Evolutionary conservation across 2,113 vertebrate genomes (phyloP).

Genomic region (Hemiscyllium ocellatum): DNA sequence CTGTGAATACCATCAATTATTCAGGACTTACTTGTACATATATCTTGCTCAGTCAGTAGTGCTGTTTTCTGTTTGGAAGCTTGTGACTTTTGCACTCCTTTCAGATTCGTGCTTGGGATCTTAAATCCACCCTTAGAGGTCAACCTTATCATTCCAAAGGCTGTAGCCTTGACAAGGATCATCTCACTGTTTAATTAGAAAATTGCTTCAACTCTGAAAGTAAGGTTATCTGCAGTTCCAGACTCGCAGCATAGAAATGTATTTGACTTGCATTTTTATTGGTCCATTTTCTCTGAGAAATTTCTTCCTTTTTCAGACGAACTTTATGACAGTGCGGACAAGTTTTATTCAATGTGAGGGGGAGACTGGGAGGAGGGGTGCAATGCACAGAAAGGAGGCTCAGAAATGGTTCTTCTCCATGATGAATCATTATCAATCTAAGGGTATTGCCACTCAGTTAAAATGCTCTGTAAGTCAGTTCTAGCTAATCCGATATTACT

Average conservation of each 20-base stretch:
- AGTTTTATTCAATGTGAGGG: too few species aligned
- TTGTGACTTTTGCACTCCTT: not conserved
- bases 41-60: not conserved
- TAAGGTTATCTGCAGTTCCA: not conserved
- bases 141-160: not conserved
- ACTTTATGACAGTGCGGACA: too few species aligned
- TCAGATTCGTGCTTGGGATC: not conserved
- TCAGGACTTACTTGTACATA: too few species aligned
- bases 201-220: not conserved
- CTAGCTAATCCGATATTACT: not conserved
- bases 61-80: not conserved
- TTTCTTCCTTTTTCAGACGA: too few species aligned
- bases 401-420: not conserved
- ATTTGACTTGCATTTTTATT: not conserved
- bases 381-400: not conserved
- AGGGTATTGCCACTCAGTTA: not conserved
- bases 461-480: not conserved
- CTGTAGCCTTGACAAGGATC: not conserved
- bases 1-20: too few species aligned
- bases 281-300: not conserved
- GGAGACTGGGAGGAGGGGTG: too few species aligned
- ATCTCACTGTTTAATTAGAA: not conserved
- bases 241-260: not conserved
- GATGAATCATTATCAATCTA: not conserved
- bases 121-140: not conserved